phyloP scores from a whole-genome alignment of 2,113 vertebrate species.

The Microtus richardsoni region DNA sequence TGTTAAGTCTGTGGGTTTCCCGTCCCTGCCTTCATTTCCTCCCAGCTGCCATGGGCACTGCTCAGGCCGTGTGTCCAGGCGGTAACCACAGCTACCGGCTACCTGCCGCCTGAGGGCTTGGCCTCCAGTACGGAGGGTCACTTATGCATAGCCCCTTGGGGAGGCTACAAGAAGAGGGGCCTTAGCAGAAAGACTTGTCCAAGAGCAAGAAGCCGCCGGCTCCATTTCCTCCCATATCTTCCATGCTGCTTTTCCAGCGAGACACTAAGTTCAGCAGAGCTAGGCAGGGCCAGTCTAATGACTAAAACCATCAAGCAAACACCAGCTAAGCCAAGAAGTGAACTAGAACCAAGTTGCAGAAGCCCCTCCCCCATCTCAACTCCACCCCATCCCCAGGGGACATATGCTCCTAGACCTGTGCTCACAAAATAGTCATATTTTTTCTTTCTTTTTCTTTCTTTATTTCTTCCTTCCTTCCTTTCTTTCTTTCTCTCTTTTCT shows the following conservation, averaged over 20 bases:
- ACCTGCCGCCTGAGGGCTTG: accelerated
- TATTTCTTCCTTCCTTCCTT: too few relatives aligned
- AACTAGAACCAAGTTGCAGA: accelerated
- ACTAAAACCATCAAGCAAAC: neutral
- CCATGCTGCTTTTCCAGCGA: neutral
- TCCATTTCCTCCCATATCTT: neutral
- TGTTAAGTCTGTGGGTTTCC: slow-evolving; percentile 61
- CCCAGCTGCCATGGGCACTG: neutral
- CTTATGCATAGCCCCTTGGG: accelerated
- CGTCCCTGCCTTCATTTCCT: slow-evolving; percentile 60
- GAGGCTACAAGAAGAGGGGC: neutral
- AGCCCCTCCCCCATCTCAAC: accelerated
- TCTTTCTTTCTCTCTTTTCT: too few relatives aligned
- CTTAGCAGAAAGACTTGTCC: neutral
- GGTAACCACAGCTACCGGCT: neutral
- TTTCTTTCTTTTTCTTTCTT: neutral
- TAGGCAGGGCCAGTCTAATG: neutral
- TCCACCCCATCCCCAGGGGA: accelerated
- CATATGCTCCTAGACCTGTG: neutral
- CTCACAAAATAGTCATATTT: neutral
- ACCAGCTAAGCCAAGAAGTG: neutral
- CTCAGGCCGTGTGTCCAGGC: neutral
- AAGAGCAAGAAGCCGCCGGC: accelerated
- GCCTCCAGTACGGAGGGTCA: neutral
- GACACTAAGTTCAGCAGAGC: neutral